These are phyloP conservation scores for Heteromurus nitidus DNA, from an alignment of 2,888 invertebrate species.

Conservation along the genomic window DNA sequence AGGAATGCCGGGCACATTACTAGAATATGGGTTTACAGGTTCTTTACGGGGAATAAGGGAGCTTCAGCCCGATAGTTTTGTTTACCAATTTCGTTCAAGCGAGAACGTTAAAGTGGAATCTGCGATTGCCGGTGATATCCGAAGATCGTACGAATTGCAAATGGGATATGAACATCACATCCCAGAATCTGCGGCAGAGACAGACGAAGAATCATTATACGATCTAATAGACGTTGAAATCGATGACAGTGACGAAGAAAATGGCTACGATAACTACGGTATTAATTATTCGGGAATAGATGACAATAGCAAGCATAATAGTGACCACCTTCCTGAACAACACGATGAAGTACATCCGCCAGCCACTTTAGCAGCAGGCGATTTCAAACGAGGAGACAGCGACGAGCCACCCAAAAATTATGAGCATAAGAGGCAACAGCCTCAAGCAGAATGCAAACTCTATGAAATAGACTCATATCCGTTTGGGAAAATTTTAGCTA, in stretches of 20 bases:
- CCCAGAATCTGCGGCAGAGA: not conserved
- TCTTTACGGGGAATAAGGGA: slow-evolving; percentile 43
- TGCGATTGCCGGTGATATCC: slow-evolving; percentile 42
- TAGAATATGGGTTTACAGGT: slow-evolving; percentile 49
- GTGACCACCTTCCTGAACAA: not conserved
- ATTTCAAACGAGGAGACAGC: slow-evolving; percentile 6
- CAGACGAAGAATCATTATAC: not conserved
- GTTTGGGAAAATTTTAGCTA: slow-evolving; percentile 4
- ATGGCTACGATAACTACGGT: not conserved
- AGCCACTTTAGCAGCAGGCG: slow-evolving; percentile 5
- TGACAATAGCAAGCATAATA: not conserved
- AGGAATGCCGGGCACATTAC: not conserved
- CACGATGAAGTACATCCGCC: not conserved
- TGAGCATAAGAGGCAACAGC: not conserved
- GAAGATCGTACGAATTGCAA: slow-evolving; percentile 31
- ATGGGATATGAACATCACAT: not conserved
- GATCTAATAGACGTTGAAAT: not conserved
- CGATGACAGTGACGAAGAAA: slow-evolving; percentile 2
- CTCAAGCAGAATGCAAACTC: slow-evolving; percentile 40
- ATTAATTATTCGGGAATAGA: not conserved
- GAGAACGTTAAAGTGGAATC: slow-evolving; percentile 12
- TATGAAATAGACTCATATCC: slow-evolving; percentile 54
- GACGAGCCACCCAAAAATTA: slow-evolving; percentile 7
- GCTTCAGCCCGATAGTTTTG: slow-evolving; percentile 34
- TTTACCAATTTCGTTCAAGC: slow-evolving; percentile 28